Base-by-base conservation (phyloP, 2,888 invertebrate genomes). In the Sarcophaga rosellei region DNA sequence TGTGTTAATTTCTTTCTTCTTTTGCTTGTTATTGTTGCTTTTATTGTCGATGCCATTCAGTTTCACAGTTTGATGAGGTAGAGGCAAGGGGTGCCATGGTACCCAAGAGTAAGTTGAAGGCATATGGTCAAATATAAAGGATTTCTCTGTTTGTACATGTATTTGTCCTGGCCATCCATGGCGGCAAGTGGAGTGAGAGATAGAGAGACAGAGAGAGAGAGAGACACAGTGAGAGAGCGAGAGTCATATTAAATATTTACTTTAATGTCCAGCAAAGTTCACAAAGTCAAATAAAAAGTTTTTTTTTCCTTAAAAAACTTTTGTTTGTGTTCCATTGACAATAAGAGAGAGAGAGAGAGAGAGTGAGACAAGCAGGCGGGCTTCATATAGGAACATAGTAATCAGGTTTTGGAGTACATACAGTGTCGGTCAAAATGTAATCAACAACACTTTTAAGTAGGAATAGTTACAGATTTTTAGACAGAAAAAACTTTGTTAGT, bases 231-330 rank as follows among this genome's bases (percentile, higher is more conserved):
- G 15, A 3, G 1, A 4, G 0, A 47, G 15, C 1, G 75, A 66
- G 75, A 72, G 62, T 79, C 72, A 72, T 76, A 76, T 75, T 47
- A 82, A 80, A 82, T 86, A 86, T 86, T 86, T 86, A 73, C 85
- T 82, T 44, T 76, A 76, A 79, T 82, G 81, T 79, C 75, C 72
- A 66, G 65, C 68, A 86, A 79, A 84, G 82, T 80, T 86, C 72
- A 76, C 66, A 86, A 82, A 86, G 82, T 75, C 82, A 82, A 79
- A 75, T 61, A 76, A 35, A 35, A 77, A 74, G 61, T 69, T 81
- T 76, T 72, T 72, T 65, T 70, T 70, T 17, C 0, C 17, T 47
- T 12, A 15, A 17, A 12, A 12, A 53, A 4, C 12, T 53, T 53
- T 53, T 53, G 53, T 53, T 53, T 53, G 47, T 53, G 5, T 53